These are phyloP conservation scores for Drosophila pegasa DNA, from an alignment of 2,888 invertebrate genomes.

Conservation along the genomic window DNA sequence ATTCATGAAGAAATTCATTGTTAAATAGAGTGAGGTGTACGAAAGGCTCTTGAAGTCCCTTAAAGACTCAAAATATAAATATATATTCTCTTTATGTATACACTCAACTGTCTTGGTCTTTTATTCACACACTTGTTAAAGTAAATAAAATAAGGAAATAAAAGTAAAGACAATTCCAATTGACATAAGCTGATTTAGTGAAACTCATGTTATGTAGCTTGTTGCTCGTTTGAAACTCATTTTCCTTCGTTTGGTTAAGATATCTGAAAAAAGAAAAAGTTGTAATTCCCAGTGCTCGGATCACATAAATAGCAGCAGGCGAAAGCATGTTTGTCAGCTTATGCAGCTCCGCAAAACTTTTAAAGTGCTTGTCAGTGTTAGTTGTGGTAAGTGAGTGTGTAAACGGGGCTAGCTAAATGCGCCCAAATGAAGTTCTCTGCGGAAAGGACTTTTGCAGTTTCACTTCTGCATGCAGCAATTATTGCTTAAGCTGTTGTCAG, in stretches of 20 bases:
- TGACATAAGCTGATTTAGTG: not conserved
- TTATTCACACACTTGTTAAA: too few relatives aligned
- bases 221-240: not conserved
- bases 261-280: too few relatives aligned
- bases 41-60: not conserved
- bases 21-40: not conserved
- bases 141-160: too few relatives aligned
- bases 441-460: constrained; percentile 15
- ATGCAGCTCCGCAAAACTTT: constrained; percentile 50
- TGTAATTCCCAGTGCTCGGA: too few relatives aligned
- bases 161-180: too few relatives aligned
- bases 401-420: constrained; percentile 10
- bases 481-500: constrained; percentile 11
- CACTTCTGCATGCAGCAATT: not conserved
- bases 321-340: constrained; percentile 6
- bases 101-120: too few relatives aligned
- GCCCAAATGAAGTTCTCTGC: constrained; percentile 4
- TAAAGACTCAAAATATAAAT: not conserved
- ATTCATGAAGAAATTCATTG: not conserved
- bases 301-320: not conserved
- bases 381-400: constrained; percentile 39
- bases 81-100: too few relatives aligned
- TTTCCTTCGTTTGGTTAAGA: not conserved
- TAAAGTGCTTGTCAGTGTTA: constrained; percentile 62
- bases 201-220: not conserved